phyloP scores from a whole-genome alignment of 2,113 vertebrate species.

The Aptenodytes forsteri region DNA sequence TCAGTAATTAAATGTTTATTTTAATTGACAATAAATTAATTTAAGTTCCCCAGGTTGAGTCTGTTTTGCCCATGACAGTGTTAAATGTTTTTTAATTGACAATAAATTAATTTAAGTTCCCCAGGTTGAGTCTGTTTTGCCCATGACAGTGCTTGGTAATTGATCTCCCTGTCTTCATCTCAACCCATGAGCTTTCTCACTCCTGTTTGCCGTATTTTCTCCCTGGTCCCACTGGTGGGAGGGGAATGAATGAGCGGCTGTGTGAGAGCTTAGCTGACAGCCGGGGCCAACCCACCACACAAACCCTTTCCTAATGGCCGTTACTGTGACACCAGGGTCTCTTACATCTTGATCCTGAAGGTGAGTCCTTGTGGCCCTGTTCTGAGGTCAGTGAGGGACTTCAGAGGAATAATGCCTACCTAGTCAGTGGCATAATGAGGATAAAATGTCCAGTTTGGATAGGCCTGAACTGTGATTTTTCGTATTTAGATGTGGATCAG shows the following conservation, averaged over 20 bases:
- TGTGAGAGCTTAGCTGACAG: not conserved
- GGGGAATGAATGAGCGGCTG: accelerated
- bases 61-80: not conserved
- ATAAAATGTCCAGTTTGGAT: not conserved
- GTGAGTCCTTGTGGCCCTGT: not conserved
- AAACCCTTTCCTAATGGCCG: not conserved
- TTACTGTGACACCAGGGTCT: not conserved
- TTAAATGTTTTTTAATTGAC: not conserved
- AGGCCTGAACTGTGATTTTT: not conserved
- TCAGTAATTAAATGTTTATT: not conserved
- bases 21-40: not conserved
- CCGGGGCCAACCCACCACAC: not conserved
- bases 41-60: not conserved
- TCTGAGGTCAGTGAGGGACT: not conserved
- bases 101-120: not conserved
- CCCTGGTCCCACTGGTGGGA: accelerated
- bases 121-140: not conserved
- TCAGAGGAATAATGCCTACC: not conserved
- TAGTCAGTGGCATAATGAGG: not conserved
- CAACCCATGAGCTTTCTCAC: not conserved
- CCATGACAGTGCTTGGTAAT: not conserved
- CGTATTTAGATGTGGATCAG: accelerated
- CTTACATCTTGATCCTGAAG: not conserved
- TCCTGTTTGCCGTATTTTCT: not conserved
- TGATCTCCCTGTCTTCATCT: not conserved